Base-by-base conservation (phyloP, 1,140 invertebrate species). In the Palaemon carinicauda region DNA sequence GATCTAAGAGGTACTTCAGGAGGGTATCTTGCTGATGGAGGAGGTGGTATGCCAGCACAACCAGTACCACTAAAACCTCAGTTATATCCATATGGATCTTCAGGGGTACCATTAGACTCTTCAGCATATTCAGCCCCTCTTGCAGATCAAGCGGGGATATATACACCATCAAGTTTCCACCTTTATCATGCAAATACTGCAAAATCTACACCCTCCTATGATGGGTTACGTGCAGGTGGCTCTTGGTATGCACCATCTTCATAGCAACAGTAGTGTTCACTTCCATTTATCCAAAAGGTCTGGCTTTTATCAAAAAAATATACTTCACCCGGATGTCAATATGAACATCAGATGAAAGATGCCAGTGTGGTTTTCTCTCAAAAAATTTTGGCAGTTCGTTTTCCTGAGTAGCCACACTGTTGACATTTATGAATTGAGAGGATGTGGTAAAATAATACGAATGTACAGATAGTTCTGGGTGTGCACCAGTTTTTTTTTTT, bases 41-140 rank as follows among this genome's bases (percentile, higher is more conserved):
- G 75, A 21, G 71, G 89, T 50, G 89, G 92, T 91, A 87, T 93
- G 92, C 87, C 93, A 94, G 21, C 85, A 69, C 94, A 96, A 89
- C 94, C 96, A 1, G 91, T 97, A 88, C 96, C 97, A 1, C 92
- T 97, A 19, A 97, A 97, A 91, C 96, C 96, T n/a, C 96, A 97
- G 90, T 95, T 96, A 27, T 97, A 97, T 91, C 95, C 95, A 19
- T 94, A 94, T 1, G 85, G 85, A 51, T 77, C 85, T n/a, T 81
- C 85, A 51, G 79, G 85, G 51, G 71, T 87, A 24, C 79, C 79
- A 1, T 33, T 82, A 50, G 85, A 87, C 81, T 91, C 71, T 90
- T 92, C 60, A 91, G 93, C 90, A 71, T 93, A 90, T 89, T 88
- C 4, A 91, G 91, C 77, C 88, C 92, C 81, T 89, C 94, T 88